A percentile compares a stretch with the other conserved stretches of the same genome.
phyloP scores from a whole-genome alignment of 2,113 vertebrate genomes.

The Synchiropus splendidus region DNA sequence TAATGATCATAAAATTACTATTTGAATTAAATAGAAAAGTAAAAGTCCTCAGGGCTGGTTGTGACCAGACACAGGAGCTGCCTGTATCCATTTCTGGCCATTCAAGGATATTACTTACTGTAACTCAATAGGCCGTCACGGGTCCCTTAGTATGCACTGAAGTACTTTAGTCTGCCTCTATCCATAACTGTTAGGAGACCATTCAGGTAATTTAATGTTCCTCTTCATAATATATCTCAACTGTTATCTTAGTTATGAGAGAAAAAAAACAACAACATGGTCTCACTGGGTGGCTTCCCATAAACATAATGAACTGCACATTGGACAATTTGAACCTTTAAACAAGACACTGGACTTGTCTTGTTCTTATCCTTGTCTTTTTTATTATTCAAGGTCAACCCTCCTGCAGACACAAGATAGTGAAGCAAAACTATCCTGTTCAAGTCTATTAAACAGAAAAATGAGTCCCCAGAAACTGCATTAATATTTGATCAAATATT shows the following conservation, averaged over 20 bases:
- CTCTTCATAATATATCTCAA: conserved; percentile 1
- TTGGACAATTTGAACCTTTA: neutral
- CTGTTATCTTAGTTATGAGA: neutral
- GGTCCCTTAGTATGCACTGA: conserved; percentile 33
- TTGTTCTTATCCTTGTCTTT: conserved; percentile 8
- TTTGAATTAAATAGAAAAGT: conserved; percentile 38
- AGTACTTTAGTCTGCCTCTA: conserved; percentile 18
- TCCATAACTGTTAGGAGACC: conserved; percentile 7
- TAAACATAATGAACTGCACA: conserved; percentile 1
- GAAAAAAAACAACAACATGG: too few species aligned
- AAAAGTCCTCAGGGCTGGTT: conserved; percentile 40
- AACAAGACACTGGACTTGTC: conserved; percentile 7
- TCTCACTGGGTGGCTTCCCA: neutral
- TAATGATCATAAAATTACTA: conserved; percentile 20
- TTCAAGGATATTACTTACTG: conserved; percentile 54
- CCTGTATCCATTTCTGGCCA: conserved; percentile 36
- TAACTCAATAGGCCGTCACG: conserved; percentile 39
- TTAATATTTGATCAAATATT: conserved; percentile 70
- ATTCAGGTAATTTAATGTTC: conserved; percentile 2
- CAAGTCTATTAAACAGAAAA: conserved; percentile 44
- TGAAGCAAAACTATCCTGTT: too few species aligned
- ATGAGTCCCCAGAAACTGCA: conserved; percentile 32
- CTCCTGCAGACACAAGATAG: conserved; percentile 19
- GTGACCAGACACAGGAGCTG: conserved; percentile 23
- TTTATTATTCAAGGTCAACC: conserved; percentile 23